Base-by-base conservation (phyloP, 2,888 invertebrate species). In the Phengaris alcon region DNA sequence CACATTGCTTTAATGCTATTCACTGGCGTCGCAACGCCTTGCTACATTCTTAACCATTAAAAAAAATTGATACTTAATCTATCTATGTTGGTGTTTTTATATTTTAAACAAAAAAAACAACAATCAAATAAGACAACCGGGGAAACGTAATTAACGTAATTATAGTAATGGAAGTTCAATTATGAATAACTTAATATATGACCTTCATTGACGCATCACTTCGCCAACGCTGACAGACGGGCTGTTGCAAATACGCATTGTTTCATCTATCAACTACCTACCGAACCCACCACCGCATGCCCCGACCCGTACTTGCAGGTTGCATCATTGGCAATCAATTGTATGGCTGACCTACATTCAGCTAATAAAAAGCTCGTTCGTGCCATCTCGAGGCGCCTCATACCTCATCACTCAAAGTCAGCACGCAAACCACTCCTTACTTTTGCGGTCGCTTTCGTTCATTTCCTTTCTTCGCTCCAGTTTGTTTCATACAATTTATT, bases 361-460 rank as follows among this genome's bases (percentile, higher is more conserved):
- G 79, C 84, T 88, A 87, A 88, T 88, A 88, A 88, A 87, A 88
- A 87, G 86, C 84, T 85, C 87, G 85, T 88, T 85, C 84, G 86
- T 86, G 83, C 81, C 85, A 88, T 88, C 88, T 88, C 82, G 80
- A 74, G 80, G 82, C 82, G 81, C 84, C 85, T 88, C 90, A 89
- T 91, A 87, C 90, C 86, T 90, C 89, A 89, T 91, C 87, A 90
- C 86, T 90, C 88, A 89, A 88, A 87, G 90, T 88, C 87, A 81
- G 82, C 91, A 91, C 90, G 90, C 90, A 82, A 90, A 85, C 84
- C 82, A 79, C 88, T 86, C 84, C 84, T 87, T 86, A 87, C 80
- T 78, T 79, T 79, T 73, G 78, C 79, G 77, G 78, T 77, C 78
- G 78, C 74, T 74, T 77, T 76, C 75, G 73, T 77, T 78, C 77